Percentiles rank a stretch among this genome's conserved stretches.
phyloP scores from a whole-genome alignment of 2,888 invertebrate species.

The Bembecia ichneumoniformis region DNA sequence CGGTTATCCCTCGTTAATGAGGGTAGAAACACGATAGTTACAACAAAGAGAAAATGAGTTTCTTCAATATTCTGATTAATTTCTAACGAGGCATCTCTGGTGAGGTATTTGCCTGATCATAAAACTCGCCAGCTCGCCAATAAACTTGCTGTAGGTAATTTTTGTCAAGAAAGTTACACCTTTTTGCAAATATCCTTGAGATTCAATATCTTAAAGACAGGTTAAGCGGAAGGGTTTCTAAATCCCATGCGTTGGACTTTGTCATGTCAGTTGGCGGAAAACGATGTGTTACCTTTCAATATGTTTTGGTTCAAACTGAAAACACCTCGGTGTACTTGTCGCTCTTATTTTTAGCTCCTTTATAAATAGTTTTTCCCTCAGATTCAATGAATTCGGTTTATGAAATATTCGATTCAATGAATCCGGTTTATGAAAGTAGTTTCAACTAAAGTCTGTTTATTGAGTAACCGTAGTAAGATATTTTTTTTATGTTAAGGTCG shows the following conservation, averaged over 20 bases:
- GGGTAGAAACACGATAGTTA: neutral
- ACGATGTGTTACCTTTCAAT: neutral
- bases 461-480: too few relatives aligned
- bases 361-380: too few relatives aligned
- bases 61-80: neutral
- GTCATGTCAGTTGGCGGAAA: neutral
- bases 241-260: slow-evolving; percentile 5
- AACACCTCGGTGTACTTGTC: neutral
- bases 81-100: neutral
- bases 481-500: too few relatives aligned
- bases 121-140: too few relatives aligned
- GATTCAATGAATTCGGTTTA: too few relatives aligned
- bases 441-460: too few relatives aligned
- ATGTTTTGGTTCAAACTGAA: neutral
- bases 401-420: too few relatives aligned
- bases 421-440: too few relatives aligned
- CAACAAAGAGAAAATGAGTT: neutral
- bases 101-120: too few relatives aligned
- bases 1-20: neutral
- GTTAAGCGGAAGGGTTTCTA: slow-evolving; percentile 37
- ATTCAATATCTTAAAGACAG: slow-evolving; percentile 31
- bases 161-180: neutral
- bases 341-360: too few relatives aligned
- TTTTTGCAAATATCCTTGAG: neutral
- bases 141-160: neutral